These are phyloP conservation scores for Ectemnius cavifrons DNA, from an alignment of 2,888 invertebrate species.

Conservation along the genomic window DNA sequence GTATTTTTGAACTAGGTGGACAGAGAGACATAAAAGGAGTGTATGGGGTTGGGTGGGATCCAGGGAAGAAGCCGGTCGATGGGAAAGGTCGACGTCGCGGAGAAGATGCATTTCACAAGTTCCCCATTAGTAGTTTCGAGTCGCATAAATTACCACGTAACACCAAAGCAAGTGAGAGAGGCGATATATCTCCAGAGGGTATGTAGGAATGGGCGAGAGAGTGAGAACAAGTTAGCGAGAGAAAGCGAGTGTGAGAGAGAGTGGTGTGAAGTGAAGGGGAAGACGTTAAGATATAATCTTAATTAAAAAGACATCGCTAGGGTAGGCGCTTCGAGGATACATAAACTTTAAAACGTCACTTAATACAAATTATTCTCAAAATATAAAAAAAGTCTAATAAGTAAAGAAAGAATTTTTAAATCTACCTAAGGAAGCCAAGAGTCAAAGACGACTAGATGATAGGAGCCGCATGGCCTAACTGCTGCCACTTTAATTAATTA, in stretches of 20 bases:
- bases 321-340: slow-evolving; percentile 74
- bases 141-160: slow-evolving; percentile 53
- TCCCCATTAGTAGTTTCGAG: slow-evolving; percentile 43
- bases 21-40: not conserved
- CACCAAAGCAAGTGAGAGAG: slow-evolving; percentile 16
- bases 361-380: slow-evolving; percentile 72
- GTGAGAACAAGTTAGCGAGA: not conserved
- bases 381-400: slow-evolving; percentile 67
- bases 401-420: slow-evolving; percentile 71
- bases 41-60: slow-evolving; percentile 23
- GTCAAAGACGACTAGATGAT: slow-evolving; percentile 76
- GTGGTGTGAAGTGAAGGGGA: slow-evolving; percentile 8
- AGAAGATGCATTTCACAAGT: slow-evolving; percentile 41
- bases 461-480: slow-evolving; percentile 78
- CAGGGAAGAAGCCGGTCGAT: not conserved
- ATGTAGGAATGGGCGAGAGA: not conserved
- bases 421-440: slow-evolving; percentile 75
- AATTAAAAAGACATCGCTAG: slow-evolving; percentile 71
- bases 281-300: slow-evolving; percentile 53
- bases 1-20: not conserved
- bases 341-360: slow-evolving; percentile 72
- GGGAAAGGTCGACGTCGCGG: slow-evolving; percentile 42
- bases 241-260: slow-evolving; percentile 26
- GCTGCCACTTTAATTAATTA: slow-evolving; percentile 77
- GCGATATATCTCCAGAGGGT: not conserved